Conservation (phyloP, 30 jellyfish, hydroid and myxozoan genomes). For the Aurelia coerulea region DNA sequence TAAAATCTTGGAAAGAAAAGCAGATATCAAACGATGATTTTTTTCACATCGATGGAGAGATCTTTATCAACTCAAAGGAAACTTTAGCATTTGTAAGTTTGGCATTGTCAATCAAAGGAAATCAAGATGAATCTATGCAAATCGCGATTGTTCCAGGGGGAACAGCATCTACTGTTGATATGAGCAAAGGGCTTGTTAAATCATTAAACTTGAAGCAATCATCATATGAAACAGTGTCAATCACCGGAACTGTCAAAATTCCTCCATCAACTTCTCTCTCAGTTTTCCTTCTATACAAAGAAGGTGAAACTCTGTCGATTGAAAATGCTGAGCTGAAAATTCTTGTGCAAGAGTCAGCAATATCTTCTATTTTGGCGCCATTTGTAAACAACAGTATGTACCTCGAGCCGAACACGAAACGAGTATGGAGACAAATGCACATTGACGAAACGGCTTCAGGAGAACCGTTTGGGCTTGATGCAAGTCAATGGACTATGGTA, state of each 20-base stretch:
- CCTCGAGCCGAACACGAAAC: not conserved
- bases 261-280: slow-evolving; percentile 35
- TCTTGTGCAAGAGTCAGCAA: slow-evolving; percentile 18
- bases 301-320: not conserved
- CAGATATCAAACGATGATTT: slow-evolving; percentile 14
- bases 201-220: not conserved
- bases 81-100: slow-evolving; percentile 42
- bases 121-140: not conserved
- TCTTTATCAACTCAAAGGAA: slow-evolving; percentile 13
- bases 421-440: slow-evolving; percentile 15
- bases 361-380: slow-evolving; percentile 17
- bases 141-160: slow-evolving; percentile 62
- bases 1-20: slow-evolving; percentile 33
- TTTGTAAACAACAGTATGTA: not conserved
- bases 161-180: slow-evolving; percentile 7
- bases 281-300: not conserved
- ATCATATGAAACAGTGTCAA: not conserved
- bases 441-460: not conserved
- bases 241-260: slow-evolving; percentile 24
- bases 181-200: slow-evolving; percentile 8
- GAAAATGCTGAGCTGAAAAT: slow-evolving; percentile 26
- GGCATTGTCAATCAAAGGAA: slow-evolving; percentile 22
- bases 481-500: slow-evolving; percentile 32
- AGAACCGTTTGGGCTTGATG: slow-evolving; percentile 21
- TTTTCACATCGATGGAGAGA: slow-evolving; percentile 34